Base-by-base conservation (phyloP, 2,113 vertebrate species). In the Amblyornis subalaris region DNA sequence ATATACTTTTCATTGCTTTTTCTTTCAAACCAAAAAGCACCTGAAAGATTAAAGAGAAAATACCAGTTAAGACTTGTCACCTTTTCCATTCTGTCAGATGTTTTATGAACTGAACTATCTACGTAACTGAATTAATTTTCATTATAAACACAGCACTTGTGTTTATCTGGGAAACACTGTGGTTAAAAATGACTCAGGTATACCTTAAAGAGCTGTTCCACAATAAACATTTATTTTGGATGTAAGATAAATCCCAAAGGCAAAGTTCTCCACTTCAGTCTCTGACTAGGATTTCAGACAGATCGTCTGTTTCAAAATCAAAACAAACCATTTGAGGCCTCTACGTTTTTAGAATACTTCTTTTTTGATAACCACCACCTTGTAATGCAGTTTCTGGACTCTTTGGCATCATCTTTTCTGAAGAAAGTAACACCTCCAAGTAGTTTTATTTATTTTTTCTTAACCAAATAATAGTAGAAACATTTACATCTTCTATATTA, bases 21-120 rank as follows among this genome's bases (percentile, higher is more conserved):
- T 25, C 42, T 88, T 93, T 85, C 44, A 36, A 26, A 85, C 48
- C 38, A n/a, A 42, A 66, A 82, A 71, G 14, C 45, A 80, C 15
- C 38, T 45, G 47, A 94, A 91, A 94, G 62, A 88, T 42, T 61
- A 85, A 50, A 92, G 76, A 60, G 67, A 85, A 66, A 53, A 25
- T 76, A 80, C 93, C n/a, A 71, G 94, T 71, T 80, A 77, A 75
- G 88, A 75, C 96, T 95, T 95, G 95, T 90, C 85, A 93, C 85
- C 64, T 96, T 55, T 96, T 77, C 60, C 25, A 58, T 91, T 93
- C 64, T 84, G 91, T 96, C 91, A 97, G 85, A 88, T 83, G 75
- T 90, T 93, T 96, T 79, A 83, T 90, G 82, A 90, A 85, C 74
- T 44, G 50, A 82, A 40, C 31, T 82, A 48, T 77, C 71, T 91